Evolutionary conservation across 1,140 invertebrate genomes (phyloP).

Genomic region (Lepidurus arcticus): DNA sequence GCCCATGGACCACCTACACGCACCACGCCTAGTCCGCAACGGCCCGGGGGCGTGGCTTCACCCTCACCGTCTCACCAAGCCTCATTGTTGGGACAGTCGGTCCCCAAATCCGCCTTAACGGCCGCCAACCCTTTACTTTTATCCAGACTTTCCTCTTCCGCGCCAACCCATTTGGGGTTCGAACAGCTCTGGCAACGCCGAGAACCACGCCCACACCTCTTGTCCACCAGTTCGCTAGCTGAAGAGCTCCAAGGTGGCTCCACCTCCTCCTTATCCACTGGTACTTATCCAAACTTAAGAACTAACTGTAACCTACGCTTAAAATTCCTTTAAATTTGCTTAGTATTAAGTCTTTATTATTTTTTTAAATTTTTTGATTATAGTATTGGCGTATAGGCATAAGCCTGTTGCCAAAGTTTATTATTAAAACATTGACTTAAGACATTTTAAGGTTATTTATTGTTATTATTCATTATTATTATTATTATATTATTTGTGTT

Average conservation of each 20-base stretch:
- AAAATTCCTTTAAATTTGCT: conserved; percentile 30
- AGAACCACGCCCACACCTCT: conserved; percentile 73
- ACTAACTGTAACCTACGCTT: no score
- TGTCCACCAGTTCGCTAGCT: conserved; percentile 77
- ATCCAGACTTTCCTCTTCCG: conserved; percentile 31
- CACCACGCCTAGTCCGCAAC: conserved; percentile 11
- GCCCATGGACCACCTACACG: not conserved
- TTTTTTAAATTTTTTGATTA: not conserved
- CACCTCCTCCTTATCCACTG: conserved; percentile 52
- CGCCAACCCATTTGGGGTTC: conserved; percentile 43
- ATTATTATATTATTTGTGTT: no score
- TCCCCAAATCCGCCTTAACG: conserved; percentile 33
- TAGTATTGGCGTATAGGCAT: no score
- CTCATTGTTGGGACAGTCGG: conserved; percentile 43
- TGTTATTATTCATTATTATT: not conserved
- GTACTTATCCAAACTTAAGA: not conserved
- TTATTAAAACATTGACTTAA: not conserved
- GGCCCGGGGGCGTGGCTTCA: not conserved
- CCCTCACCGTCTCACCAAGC: not conserved
- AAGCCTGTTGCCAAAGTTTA: no score
- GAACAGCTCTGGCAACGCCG: conserved; percentile 47
- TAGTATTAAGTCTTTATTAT: not conserved
- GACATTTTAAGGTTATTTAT: not conserved
- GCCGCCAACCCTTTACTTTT: conserved; percentile 43
- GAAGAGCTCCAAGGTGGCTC: conserved; percentile 62